Percentiles rank a stretch among this genome's conserved stretches.
Evolutionary conservation across 1,140 invertebrate species (phyloP).

Genomic region (Latrodectus geometricus): DNA sequence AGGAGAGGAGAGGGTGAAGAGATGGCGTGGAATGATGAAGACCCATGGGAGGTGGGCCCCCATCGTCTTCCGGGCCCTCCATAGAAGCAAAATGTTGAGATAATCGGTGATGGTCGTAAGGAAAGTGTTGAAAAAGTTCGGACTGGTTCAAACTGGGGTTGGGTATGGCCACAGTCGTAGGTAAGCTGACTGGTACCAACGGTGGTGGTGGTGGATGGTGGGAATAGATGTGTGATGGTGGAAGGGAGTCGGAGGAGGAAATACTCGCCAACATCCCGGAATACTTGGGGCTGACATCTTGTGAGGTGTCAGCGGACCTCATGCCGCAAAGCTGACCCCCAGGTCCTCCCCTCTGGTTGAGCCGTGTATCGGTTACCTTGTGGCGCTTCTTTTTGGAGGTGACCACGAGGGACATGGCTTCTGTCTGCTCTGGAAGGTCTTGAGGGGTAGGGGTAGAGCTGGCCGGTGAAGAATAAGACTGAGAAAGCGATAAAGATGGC

Average conservation of each 20-base stretch:
- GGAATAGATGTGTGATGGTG: conserved; percentile 17
- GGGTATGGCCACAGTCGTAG: conserved; percentile 93
- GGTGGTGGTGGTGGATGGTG: conserved; percentile 74
- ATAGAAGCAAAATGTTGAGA: conserved; percentile 70
- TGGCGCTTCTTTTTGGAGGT: conserved; percentile 95
- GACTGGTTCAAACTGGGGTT: conserved; percentile 95
- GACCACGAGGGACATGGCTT: conserved; percentile 90
- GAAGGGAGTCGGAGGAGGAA: conserved; percentile 74
- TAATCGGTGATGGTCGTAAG: conserved; percentile 66
- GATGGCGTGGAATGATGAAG: conserved; percentile 62
- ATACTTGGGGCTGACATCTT: conserved; percentile 66
- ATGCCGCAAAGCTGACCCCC: conserved; percentile 4
- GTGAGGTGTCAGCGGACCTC: conserved; percentile 25
- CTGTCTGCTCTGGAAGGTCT: conserved; percentile 84
- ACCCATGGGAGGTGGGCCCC: conserved; percentile 42
- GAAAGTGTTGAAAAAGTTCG: conserved; percentile 78
- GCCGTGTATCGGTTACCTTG: conserved; percentile 94
- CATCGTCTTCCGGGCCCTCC: conserved; percentile 27
- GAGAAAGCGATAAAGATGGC: conserved; percentile 22
- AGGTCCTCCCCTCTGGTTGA: conserved; percentile 77
- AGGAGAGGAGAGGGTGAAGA: conserved; percentile 52
- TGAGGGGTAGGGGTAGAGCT: conserved; percentile 17
- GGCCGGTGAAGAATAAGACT: conserved; percentile 20
- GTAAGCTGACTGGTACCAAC: conserved; percentile 86
- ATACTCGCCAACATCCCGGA: conserved; percentile 18